Conservation (phyloP, 1,140 invertebrate species). For the Metopolophium dirhodum region DNA sequence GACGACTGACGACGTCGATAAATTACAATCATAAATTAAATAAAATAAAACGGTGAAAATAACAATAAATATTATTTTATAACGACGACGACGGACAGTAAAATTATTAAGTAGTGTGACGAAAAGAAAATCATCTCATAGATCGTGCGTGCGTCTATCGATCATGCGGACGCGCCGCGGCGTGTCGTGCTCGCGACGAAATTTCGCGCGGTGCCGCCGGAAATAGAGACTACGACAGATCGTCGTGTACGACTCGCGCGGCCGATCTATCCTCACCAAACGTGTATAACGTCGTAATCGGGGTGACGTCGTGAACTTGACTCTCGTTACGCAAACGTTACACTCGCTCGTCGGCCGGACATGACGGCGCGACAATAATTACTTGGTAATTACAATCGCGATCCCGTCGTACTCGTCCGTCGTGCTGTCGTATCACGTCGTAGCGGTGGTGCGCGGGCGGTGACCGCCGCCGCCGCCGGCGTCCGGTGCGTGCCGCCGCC, state of each 20-base stretch:
- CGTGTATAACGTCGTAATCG: neutral
- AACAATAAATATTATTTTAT: neutral
- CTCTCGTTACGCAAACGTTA: neutral
- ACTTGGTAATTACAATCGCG: neutral
- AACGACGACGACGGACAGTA: neutral
- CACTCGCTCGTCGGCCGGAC: neutral
- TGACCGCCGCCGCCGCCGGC: conserved; percentile 13
- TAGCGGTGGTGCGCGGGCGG: conserved; percentile 14
- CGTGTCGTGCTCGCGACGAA: neutral
- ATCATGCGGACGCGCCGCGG: neutral
- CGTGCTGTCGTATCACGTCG: neutral
- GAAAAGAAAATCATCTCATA: neutral
- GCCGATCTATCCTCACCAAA: neutral
- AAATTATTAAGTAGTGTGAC: neutral
- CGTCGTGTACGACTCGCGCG: neutral
- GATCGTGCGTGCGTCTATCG: neutral
- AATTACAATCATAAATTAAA: neutral
- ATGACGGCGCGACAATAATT: neutral
- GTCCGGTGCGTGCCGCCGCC: neutral
- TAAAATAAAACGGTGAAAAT: neutral
- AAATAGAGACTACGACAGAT: neutral
- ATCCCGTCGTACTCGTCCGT: neutral
- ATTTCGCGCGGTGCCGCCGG: neutral
- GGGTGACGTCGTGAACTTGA: neutral
- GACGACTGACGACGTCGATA: neutral